These are phyloP conservation scores for Neolamprologus falcicula DNA, from an alignment of 2,113 vertebrate species.

Conservation along the genomic window DNA sequence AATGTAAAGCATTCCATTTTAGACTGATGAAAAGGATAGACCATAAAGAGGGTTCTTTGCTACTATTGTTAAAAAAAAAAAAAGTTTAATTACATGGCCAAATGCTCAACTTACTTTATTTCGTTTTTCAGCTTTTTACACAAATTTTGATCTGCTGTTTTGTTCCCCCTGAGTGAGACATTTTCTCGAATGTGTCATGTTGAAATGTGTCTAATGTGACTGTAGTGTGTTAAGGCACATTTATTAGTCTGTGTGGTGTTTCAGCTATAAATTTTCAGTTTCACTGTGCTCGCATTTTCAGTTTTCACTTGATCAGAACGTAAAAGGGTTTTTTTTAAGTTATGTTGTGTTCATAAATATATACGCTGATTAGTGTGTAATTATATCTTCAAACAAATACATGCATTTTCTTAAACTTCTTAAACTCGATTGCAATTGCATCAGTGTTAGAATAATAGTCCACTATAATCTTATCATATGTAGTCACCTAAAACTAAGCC, in stretches of 20 bases:
- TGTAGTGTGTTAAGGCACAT: background rate
- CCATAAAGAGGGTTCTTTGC: background rate
- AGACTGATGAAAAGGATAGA: background rate
- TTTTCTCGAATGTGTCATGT: background rate
- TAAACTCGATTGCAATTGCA: background rate
- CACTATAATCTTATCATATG: background rate
- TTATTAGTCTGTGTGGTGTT: background rate
- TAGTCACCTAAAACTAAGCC: background rate
- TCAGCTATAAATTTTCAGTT: background rate
- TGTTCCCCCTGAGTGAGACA: background rate
- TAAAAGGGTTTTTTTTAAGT: rapidly evolving
- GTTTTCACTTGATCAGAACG: background rate
- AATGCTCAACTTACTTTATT: background rate
- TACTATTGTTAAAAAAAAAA: background rate
- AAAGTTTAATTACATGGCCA: background rate
- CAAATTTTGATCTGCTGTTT: background rate
- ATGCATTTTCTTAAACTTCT: background rate
- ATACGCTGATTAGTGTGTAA: background rate
- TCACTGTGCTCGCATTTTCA: background rate
- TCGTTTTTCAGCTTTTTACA: background rate
- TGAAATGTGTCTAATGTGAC: background rate
- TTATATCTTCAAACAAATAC: background rate
- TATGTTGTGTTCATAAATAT: background rate
- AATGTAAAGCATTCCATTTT: background rate
- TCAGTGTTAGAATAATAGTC: background rate